phyloP scores from a whole-genome alignment of 2,888 invertebrate genomes.

The Cephus sareptanus region DNA sequence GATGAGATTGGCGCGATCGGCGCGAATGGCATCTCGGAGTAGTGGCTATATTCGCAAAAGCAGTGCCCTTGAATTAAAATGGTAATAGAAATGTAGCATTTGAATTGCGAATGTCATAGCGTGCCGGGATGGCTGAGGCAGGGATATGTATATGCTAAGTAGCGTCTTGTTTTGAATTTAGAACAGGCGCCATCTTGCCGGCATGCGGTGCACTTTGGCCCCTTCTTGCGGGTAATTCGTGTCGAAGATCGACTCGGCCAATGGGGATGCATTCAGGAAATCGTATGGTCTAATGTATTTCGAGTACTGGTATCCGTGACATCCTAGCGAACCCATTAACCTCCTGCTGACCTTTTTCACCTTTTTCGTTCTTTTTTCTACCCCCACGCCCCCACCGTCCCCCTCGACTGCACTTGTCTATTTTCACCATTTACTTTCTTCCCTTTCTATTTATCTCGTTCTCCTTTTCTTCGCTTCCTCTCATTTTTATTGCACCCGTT shows the following conservation, averaged over 20 bases:
- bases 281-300: slow-evolving; percentile 26
- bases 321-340: slow-evolving; percentile 49
- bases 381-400: slow-evolving; percentile 22
- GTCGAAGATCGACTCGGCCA: slow-evolving; percentile 46
- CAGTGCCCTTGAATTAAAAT: slow-evolving; percentile 62
- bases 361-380: slow-evolving; percentile 27
- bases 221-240: slow-evolving; percentile 55
- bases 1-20: background rate
- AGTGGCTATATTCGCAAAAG: slow-evolving; percentile 3
- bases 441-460: slow-evolving; percentile 3
- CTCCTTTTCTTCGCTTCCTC: background rate
- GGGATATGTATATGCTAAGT: slow-evolving; percentile 65
- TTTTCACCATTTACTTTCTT: slow-evolving; percentile 22
- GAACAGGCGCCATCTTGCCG: slow-evolving; percentile 65
- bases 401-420: slow-evolving; percentile 14
- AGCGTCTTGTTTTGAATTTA: slow-evolving; percentile 66
- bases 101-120: slow-evolving; percentile 66
- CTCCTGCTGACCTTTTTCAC: slow-evolving; percentile 28
- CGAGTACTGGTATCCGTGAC: slow-evolving; percentile 43
- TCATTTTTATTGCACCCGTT: slow-evolving; percentile 9
- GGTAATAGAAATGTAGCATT: slow-evolving; percentile 66
- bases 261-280: slow-evolving; percentile 45
- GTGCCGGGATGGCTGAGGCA: slow-evolving; percentile 47
- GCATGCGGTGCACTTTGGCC: slow-evolving; percentile 62
- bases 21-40: background rate